These are phyloP conservation scores for Drosophila barbarae DNA, from an alignment of 2,888 invertebrate genomes.

Conservation along the genomic window DNA sequence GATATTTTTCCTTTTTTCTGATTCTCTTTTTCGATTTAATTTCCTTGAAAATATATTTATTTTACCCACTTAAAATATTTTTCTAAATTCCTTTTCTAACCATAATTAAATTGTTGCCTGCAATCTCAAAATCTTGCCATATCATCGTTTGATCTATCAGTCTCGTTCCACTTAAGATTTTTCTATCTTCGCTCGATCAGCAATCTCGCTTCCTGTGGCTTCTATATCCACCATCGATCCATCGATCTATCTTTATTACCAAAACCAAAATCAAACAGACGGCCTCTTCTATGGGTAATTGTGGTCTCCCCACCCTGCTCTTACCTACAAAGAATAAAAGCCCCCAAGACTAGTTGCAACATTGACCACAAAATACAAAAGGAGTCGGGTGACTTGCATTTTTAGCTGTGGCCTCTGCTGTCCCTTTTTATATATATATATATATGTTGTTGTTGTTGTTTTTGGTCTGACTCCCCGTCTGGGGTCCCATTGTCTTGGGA, in stretches of 20 bases:
- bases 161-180: slow-evolving; percentile 20
- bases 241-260: slow-evolving; percentile 45
- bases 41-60: neutral
- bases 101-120: slow-evolving; percentile 17
- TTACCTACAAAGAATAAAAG: slow-evolving; percentile 42
- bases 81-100: neutral
- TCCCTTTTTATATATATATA: slow-evolving; percentile 8
- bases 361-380: slow-evolving; percentile 66
- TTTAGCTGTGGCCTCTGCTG: slow-evolving; percentile 39
- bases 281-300: slow-evolving; percentile 39
- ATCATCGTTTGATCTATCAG: slow-evolving; percentile 22
- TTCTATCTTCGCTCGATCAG: slow-evolving; percentile 21
- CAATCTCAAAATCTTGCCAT: slow-evolving; percentile 3
- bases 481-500: slow-evolving; percentile 71
- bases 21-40: no score
- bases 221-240: slow-evolving; percentile 16
- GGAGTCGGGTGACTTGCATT: slow-evolving; percentile 54
- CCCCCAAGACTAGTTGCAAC: slow-evolving; percentile 43
- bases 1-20: no score
- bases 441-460: neutral
- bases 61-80: neutral
- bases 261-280: slow-evolving; percentile 44
- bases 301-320: slow-evolving; percentile 1
- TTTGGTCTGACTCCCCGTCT: slow-evolving; percentile 21
- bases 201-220: slow-evolving; percentile 16